Base-by-base conservation (phyloP, 2,888 invertebrate genomes). In the Seladonia tumulorum region DNA sequence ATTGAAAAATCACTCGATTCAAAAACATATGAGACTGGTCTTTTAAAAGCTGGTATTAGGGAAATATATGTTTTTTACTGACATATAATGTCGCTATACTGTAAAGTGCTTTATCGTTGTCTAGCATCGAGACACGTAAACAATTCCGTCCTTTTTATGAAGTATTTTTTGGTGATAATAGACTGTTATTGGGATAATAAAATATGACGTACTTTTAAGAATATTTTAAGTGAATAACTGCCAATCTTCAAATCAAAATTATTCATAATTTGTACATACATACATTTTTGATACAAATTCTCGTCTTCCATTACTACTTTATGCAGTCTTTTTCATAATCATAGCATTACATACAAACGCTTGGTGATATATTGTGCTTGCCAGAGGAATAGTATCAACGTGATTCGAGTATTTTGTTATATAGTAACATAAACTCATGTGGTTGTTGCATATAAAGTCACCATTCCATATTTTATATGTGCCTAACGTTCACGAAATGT, bases 101-200 rank as follows among this genome's bases (percentile, higher is more conserved):
- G 76, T 73, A 73, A 80, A 72, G 29, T 71, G 78, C 73, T 89
- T 88, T 79, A 83, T 82, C 53, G 73, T 72, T 80, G 68, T 76
- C 47, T 75, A 87, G 68, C 75, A 84, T 75, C 57, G 39, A 79
- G 75, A 53, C 75, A 70, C 63, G 53, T 79, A 86, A 86, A 83
- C 76, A 79, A 87, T 84, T 90, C 82, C 84, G 87, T 88, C 86
- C 89, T 82, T 86, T 75, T 81, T 86, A 89, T 53, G 53, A 82
- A 86, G 73, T 79, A 85, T 80, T 89, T 66, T 78, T 85, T 89
- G 88, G 90, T 90, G 90, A 90, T 90, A 90, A 90, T 90, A 89
- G 89, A 87, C 78, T 83, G 82, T 80, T 87, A 85, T 86, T 82
- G 83, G 81, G 82, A 85, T 88, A 83, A 74, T 74, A 60, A 70